Percentiles rank a stretch among this genome's conserved stretches.
Evolutionary conservation across 2,797 vertebrate genomes (phyloP).

Genomic region (Paramormyrops hopkinsi): DNA sequence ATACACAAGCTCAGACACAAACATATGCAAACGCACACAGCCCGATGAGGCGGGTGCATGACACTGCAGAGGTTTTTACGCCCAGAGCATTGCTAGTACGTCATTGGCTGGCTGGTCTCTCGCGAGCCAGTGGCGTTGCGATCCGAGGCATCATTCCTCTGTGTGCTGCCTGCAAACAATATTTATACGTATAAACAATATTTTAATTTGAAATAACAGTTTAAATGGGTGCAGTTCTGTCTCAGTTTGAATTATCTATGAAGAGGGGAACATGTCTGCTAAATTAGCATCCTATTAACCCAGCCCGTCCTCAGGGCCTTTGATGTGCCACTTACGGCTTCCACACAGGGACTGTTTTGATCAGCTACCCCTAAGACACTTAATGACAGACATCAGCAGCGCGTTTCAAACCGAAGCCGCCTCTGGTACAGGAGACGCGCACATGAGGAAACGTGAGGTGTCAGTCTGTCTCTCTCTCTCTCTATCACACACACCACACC

Average conservation of each 20-base stretch:
- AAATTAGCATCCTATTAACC: constrained; percentile 11
- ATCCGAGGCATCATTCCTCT: not conserved
- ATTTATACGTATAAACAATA: not conserved
- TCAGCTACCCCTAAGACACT: not conserved
- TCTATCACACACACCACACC: not conserved
- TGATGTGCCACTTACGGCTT: not conserved
- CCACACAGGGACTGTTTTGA: not conserved
- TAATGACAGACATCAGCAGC: not conserved
- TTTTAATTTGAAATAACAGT: not conserved
- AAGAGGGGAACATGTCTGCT: constrained; percentile 1
- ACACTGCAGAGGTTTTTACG: not conserved
- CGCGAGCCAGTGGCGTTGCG: not conserved
- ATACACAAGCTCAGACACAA: not conserved
- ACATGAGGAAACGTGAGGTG: not conserved
- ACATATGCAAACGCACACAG: not conserved
- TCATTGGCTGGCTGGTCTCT: not conserved
- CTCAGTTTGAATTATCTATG: not conserved
- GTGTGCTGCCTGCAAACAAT: not conserved
- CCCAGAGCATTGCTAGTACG: not conserved
- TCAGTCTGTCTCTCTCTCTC: not conserved
- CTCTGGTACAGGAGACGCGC: not conserved
- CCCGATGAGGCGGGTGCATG: not conserved
- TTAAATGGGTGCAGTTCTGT: not conserved
- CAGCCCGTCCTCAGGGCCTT: not conserved
- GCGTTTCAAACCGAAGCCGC: not conserved